Percentiles rank a stretch among this genome's conserved stretches.
phyloP scores from a whole-genome alignment of 2,888 invertebrate genomes.

The Zootermopsis nevadensis region DNA sequence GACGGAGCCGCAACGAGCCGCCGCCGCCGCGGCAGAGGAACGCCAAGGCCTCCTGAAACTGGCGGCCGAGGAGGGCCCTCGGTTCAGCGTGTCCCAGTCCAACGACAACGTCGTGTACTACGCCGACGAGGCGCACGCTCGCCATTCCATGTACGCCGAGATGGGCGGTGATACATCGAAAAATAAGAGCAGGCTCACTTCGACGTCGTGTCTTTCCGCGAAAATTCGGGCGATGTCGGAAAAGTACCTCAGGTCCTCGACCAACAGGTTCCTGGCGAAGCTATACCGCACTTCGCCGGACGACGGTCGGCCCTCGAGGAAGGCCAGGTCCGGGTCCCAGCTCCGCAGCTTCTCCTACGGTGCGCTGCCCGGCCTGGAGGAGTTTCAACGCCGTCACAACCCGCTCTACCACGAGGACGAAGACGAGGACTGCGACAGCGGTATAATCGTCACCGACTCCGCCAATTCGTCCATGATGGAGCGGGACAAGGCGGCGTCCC shows the following conservation, averaged over 20 bases:
- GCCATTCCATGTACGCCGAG: constrained; percentile 1
- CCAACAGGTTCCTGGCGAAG: constrained; percentile 75
- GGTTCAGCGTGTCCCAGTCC: constrained; percentile 47
- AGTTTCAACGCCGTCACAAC: constrained; percentile 69
- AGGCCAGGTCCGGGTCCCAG: constrained; percentile 53
- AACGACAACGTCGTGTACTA: constrained; percentile 50
- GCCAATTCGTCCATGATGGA: constrained; percentile 75
- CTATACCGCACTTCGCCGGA: constrained; percentile 68
- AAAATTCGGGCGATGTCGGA: constrained; percentile 80
- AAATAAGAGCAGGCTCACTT: constrained; percentile 52
- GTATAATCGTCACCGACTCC: constrained; percentile 77
- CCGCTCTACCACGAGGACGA: constrained; percentile 73
- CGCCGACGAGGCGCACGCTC: neutral
- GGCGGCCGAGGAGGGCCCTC: constrained; percentile 56
- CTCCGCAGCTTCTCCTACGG: constrained; percentile 81
- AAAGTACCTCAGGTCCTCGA: constrained; percentile 76
- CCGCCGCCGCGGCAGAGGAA: constrained; percentile 34
- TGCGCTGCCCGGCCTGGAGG: constrained; percentile 77
- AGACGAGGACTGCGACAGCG: constrained; percentile 67
- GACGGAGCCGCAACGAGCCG: neutral
- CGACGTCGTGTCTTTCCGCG: constrained; percentile 74
- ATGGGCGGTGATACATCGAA: neutral
- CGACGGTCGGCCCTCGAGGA: neutral
- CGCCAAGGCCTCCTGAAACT: constrained; percentile 46
- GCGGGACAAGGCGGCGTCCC: constrained; percentile 64